These are phyloP conservation scores for Nematolebias whitei DNA, from an alignment of 2,113 vertebrate species.

Conservation along the genomic window DNA sequence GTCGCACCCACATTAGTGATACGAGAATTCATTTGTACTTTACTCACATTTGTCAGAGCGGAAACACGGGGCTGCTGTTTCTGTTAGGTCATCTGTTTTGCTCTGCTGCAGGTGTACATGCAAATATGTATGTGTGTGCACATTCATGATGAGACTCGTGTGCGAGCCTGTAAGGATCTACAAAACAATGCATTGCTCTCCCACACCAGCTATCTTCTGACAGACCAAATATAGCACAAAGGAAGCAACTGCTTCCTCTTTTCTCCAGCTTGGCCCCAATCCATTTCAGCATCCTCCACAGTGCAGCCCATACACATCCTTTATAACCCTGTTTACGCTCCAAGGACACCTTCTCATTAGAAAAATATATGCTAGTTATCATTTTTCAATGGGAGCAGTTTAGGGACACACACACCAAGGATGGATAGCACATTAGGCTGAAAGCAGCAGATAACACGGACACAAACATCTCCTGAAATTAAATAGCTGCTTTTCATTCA, in stretches of 20 bases:
- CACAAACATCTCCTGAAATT: slow-evolving; percentile 4
- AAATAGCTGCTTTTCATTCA: slow-evolving; percentile 19
- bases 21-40: not conserved
- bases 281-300: slow-evolving; percentile 74
- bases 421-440: slow-evolving; percentile 22
- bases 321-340: slow-evolving; percentile 64
- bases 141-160: slow-evolving; percentile 45
- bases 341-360: slow-evolving; percentile 71
- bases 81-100: slow-evolving; percentile 19
- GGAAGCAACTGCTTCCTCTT: slow-evolving; percentile 72
- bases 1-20: not conserved
- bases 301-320: slow-evolving; percentile 69
- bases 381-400: slow-evolving; percentile 59
- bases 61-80: not conserved
- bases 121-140: slow-evolving; percentile 39
- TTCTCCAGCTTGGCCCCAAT: slow-evolving; percentile 72
- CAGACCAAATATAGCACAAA: slow-evolving; percentile 78
- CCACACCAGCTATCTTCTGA: slow-evolving; percentile 74
- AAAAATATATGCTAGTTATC: slow-evolving; percentile 62
- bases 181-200: slow-evolving; percentile 63
- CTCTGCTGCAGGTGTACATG: slow-evolving; percentile 47
- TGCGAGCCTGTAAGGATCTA: slow-evolving; percentile 32
- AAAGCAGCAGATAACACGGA: slow-evolving; percentile 16
- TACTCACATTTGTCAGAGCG: not conserved
- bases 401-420: slow-evolving; percentile 42